These are phyloP conservation scores for Cyaniris semiargus DNA, from an alignment of 2,888 invertebrate species.

Conservation along the genomic window DNA sequence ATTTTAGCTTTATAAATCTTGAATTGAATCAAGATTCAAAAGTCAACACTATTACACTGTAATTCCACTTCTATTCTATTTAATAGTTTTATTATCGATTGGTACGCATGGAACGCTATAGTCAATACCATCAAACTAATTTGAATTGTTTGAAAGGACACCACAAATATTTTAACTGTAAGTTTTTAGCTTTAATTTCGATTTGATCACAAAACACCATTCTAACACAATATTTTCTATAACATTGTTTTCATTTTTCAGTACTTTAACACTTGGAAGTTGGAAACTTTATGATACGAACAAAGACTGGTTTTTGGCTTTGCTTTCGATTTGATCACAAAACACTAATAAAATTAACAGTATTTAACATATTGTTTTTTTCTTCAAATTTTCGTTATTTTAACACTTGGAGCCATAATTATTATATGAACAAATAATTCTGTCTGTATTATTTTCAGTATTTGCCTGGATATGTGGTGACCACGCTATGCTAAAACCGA, in stretches of 20 bases:
- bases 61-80: neutral
- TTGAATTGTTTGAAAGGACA: neutral
- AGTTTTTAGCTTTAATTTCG: neutral
- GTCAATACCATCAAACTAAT: neutral
- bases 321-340: too few species aligned
- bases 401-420: neutral
- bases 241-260: neutral
- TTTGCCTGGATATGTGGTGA: slow-evolving; percentile 39
- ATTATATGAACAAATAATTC: neutral
- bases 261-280: neutral
- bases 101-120: neutral
- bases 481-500: slow-evolving; percentile 55
- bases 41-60: neutral
- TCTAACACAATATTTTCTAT: neutral
- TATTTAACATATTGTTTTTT: too few species aligned
- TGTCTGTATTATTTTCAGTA: neutral
- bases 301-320: too few species aligned
- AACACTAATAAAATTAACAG: too few species aligned
- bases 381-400: too few species aligned
- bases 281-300: too few species aligned
- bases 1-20: slow-evolving; percentile 44
- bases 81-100: neutral
- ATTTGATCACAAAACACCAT: neutral
- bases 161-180: neutral
- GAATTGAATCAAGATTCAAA: neutral